Conservation (phyloP, 2,888 invertebrate genomes). For the Therioaphis trifolii region DNA sequence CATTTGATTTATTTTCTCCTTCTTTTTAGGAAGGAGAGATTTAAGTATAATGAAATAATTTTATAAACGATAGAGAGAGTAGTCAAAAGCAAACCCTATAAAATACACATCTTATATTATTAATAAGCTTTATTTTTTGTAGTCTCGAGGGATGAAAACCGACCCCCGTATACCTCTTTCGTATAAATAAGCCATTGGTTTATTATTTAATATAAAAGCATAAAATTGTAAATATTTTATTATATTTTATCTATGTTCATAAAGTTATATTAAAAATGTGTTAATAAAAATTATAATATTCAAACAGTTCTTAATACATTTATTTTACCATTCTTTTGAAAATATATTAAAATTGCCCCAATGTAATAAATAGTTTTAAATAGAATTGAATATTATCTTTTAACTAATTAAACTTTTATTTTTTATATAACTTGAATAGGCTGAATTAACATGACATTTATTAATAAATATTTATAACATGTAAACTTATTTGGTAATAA, state of each 20-base stretch:
- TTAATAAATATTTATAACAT: background rate
- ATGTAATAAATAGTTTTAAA: background rate
- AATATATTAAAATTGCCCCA: background rate
- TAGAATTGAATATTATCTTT: too few relatives aligned
- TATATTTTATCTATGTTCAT: background rate
- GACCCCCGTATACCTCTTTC: background rate
- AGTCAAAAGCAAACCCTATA: background rate
- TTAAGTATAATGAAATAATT: background rate
- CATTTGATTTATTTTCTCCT: background rate
- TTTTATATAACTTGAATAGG: background rate
- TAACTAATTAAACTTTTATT: background rate
- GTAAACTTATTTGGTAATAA: background rate
- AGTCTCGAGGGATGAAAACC: background rate
- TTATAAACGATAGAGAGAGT: background rate
- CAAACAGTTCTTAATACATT: background rate
- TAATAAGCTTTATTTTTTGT: background rate
- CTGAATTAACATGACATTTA: background rate
- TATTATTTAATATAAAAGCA: slow-evolving; percentile 8
- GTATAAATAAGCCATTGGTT: background rate
- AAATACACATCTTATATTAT: background rate
- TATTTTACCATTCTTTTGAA: background rate
- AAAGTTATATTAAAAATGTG: background rate
- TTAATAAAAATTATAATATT: background rate
- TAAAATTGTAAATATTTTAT: background rate
- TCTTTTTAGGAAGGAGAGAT: background rate